These are phyloP conservation scores for Aotus griseimembra DNA, from an alignment of 2,797 vertebrate genomes.

Conservation along the genomic window DNA sequence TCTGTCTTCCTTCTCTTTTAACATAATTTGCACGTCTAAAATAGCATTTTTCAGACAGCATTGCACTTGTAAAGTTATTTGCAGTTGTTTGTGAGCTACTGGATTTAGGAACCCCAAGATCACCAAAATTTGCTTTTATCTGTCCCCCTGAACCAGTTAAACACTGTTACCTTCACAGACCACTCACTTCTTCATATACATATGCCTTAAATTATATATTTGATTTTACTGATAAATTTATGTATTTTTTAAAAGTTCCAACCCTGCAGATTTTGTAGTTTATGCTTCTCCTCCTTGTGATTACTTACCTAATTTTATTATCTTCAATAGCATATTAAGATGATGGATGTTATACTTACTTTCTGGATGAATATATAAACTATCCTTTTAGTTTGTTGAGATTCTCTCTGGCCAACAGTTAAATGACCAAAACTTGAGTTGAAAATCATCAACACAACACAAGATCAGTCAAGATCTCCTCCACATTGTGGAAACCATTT, in stretches of 20 bases:
- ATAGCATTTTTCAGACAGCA: neutral
- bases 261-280: neutral
- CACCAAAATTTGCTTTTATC: neutral
- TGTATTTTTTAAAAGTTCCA: neutral
- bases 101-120: neutral
- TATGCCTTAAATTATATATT: neutral
- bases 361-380: neutral
- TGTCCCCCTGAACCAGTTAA: neutral
- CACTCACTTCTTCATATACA: neutral
- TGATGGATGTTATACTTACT: neutral
- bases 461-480: neutral
- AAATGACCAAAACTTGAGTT: neutral
- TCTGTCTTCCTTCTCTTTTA: neutral
- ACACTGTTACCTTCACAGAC: neutral
- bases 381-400: neutral
- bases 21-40: neutral
- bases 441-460: neutral
- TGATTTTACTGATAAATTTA: neutral
- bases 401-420: neutral
- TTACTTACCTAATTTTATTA: neutral
- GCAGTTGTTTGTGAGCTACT: neutral
- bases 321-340: neutral
- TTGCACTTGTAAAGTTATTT: neutral
- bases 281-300: neutral
- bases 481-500: neutral